phyloP scores from a whole-genome alignment of 2,888 invertebrate genomes.

The Beris chalybata region DNA sequence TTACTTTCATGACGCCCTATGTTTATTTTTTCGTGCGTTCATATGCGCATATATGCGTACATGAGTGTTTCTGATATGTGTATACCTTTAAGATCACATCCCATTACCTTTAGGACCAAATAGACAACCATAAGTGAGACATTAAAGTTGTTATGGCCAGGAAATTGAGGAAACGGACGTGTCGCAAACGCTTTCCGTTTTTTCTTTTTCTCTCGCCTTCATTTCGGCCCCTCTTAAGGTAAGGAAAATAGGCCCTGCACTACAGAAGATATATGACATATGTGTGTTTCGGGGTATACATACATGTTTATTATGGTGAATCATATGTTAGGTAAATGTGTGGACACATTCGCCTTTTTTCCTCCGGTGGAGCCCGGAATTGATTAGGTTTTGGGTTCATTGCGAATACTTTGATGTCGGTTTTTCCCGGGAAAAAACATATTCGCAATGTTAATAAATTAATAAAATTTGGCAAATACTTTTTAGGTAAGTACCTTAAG shows the following conservation, averaged over 20 bases:
- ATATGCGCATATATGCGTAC: background rate
- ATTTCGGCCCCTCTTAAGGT: conserved; percentile 1
- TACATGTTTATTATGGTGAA: conserved; percentile 1
- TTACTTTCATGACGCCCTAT: conserved; percentile 24
- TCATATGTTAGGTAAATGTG: conserved; percentile 12
- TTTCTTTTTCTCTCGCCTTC: conserved; percentile 4
- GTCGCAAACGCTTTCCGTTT: conserved; percentile 24
- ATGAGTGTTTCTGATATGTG: conserved; percentile 13
- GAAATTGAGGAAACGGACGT: conserved; percentile 29
- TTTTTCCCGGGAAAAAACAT: too few species aligned
- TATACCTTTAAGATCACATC: background rate
- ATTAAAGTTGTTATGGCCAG: conserved; percentile 31
- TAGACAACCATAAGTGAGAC: conserved; percentile 30
- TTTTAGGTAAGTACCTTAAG: too few species aligned
- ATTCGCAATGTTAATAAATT: too few species aligned
- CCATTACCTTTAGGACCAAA: conserved; percentile 28
- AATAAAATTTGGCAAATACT: too few species aligned
- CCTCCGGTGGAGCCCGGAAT: too few species aligned
- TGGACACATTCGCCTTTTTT: background rate
- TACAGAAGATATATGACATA: conserved; percentile 9
- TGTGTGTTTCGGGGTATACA: background rate
- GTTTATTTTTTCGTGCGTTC: conserved; percentile 5
- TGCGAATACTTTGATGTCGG: too few species aligned
- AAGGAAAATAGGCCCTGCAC: conserved; percentile 10
- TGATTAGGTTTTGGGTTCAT: too few species aligned